Base-by-base conservation (phyloP, 2,113 vertebrate species). In the Corythaixoides concolor region DNA sequence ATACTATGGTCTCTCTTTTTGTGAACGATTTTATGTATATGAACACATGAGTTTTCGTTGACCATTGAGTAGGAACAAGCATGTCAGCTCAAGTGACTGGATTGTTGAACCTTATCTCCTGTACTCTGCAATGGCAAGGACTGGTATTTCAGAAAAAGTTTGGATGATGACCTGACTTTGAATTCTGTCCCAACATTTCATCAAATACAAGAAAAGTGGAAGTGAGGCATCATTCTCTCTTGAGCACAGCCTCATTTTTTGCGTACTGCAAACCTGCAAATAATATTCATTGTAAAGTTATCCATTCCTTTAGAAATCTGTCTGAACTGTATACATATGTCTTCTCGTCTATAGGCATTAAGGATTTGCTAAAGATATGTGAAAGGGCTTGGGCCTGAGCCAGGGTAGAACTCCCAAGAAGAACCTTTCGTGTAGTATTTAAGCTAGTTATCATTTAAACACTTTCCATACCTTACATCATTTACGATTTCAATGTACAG, bases 381-480 rank as follows among this genome's bases (percentile, higher is more conserved):
- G 39, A 85, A 96, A 86, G 26, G 27, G 14, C 32, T 91, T 95
- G 8, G 26, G 13, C 39, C 43, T 78, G 58, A 90, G 58, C 32
- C 58, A 93, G 63, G 55, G 16, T n/a, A 43, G 43, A 72, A 55
- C 43, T 87, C 74, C 28, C 11, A 91, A 50, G 33, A 20, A 94
- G 79, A 93, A 45, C 22, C 3, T 91, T 80, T 60, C 47, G 30
- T 77, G 10, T 66, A 81, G 24, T 82, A 74, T 76, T 91, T 92
- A 95, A 93, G 14, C 35, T 73, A 39, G 45, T 93, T 30, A 47
- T 86, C 12, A 64, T 33, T 88, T 89, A 95, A 94, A 95, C 28
- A 35, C 37, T 85, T 93, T 90, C 56, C 39, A 49, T 92, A 81
- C 35, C n/a, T 92, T 49, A 47, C 30, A 53, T 70, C 1, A 1